Base-by-base conservation (phyloP, 1,140 invertebrate species). In the Drosophila pectinifera region DNA sequence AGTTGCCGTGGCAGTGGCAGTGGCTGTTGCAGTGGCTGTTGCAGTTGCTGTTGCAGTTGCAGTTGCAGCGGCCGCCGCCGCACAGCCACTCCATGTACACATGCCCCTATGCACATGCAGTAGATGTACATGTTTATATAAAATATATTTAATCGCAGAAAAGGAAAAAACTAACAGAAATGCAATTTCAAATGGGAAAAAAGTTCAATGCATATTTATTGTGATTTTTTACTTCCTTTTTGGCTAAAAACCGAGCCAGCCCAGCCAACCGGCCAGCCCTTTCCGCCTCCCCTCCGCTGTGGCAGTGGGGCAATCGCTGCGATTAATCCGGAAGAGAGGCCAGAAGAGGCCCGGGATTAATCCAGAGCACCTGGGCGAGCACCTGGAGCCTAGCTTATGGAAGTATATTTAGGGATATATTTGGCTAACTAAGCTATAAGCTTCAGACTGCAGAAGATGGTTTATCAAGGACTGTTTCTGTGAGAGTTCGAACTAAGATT, bases 1-100 rank as follows among this genome's bases (percentile, higher is more conserved):
- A 85, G 89, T 91, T 91, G 84, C 73, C 81, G 63, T 68, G 58
- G 63, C 73, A 58, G 54, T 63, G 62, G 73, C 79, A 42, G 41
- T 42, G 16, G 45, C 64, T 48, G 41, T 54, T 41, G 62, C 69
- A 51, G 51, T 51, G 22, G 42, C 73, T 49, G 36, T 38, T 51
- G 48, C 48, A 51, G 26, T 49, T 49, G 24, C 46, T n/a, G n/a
- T 51, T 28, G 42, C 73, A 55, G 36, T 38, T 51, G 48, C 48
- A 51, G 26, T 49, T 49, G 24, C 46, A 28, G 28, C 7, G 7
- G 28, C 28, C 26, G 28, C 24, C n/a, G n/a, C n/a, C n/a, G n/a
- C n/a, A n/a, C n/a, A n/a, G n/a, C n/a, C n/a, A 51, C 10, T 49
- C 24, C 45, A 48, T 18, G 13, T 28, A 49, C 24, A 28, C 46